A percentile compares a stretch with the other conserved stretches of the same genome.
Conservation (phyloP, 2,797 vertebrate species). For the Serranus cabrilla region DNA sequence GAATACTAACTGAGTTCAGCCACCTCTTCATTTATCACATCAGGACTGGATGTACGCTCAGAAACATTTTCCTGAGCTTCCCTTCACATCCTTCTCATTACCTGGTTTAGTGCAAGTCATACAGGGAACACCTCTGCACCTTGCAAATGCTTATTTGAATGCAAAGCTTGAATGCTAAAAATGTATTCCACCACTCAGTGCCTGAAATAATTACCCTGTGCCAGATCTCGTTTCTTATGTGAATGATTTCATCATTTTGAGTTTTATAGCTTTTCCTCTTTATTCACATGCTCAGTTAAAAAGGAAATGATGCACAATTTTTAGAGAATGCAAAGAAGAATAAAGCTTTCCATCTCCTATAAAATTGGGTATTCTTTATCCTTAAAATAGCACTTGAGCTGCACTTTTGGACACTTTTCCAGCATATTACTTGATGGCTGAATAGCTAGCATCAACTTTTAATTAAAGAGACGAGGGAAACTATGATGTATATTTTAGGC, state of each 20-base stretch:
- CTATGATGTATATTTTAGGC: slow-evolving; percentile 79
- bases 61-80: slow-evolving; percentile 33
- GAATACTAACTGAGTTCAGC: slow-evolving; percentile 40
- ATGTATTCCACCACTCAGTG: slow-evolving; percentile 42
- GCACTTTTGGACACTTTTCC: slow-evolving; percentile 31
- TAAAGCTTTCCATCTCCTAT: slow-evolving; percentile 10
- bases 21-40: slow-evolving; percentile 45
- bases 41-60: slow-evolving; percentile 14
- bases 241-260: slow-evolving; percentile 50
- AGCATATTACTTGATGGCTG: slow-evolving; percentile 55
- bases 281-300: slow-evolving; percentile 51
- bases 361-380: slow-evolving; percentile 33
- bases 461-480: slow-evolving; percentile 74
- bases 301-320: slow-evolving; percentile 45
- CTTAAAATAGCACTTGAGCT: slow-evolving; percentile 38
- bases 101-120: slow-evolving; percentile 42
- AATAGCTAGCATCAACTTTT: slow-evolving; percentile 75
- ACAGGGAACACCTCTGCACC: slow-evolving; percentile 35
- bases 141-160: slow-evolving; percentile 45
- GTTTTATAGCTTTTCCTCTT: slow-evolving; percentile 43
- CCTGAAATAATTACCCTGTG: slow-evolving; percentile 54
- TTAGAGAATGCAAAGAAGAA: slow-evolving; percentile 24
- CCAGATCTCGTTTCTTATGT: slow-evolving; percentile 53
- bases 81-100: slow-evolving; percentile 53
- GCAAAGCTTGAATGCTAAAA: slow-evolving; percentile 44